Percentiles rank a stretch among this genome's conserved stretches.
Conservation (phyloP, 2,113 vertebrate species). For the Gobius niger region DNA sequence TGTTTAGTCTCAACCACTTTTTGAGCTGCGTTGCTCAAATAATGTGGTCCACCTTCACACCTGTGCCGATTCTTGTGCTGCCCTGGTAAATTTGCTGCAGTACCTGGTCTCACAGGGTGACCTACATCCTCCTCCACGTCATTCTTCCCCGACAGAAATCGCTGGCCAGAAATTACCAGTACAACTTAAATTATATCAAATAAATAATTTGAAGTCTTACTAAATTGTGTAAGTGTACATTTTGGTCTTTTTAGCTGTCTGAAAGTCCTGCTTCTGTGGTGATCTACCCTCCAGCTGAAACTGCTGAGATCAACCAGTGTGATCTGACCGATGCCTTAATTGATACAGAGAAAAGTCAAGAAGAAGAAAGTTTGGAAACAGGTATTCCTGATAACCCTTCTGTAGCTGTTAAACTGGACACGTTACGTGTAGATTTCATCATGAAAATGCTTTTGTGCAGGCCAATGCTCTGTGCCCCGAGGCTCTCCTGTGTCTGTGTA, state of each 20-base stretch:
- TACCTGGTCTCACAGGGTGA: constrained; percentile 85
- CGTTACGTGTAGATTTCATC: neutral
- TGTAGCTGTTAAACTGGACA: neutral
- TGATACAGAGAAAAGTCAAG: constrained; percentile 81
- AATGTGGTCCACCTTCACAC: constrained; percentile 88
- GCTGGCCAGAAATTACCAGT: constrained; percentile 90
- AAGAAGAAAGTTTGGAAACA: constrained; percentile 70
- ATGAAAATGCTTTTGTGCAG: constrained; percentile 47
- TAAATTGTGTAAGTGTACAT: neutral
- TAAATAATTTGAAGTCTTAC: neutral
- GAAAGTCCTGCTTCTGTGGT: constrained; percentile 81
- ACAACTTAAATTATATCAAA: constrained; percentile 11
- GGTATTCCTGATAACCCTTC: constrained; percentile 56
- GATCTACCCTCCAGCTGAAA: constrained; percentile 83
- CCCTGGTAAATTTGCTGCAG: constrained; percentile 86
- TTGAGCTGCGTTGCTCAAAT: constrained; percentile 92
- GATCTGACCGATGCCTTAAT: constrained; percentile 89
- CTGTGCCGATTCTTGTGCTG: constrained; percentile 89
- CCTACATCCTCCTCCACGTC: constrained; percentile 83
- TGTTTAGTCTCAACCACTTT: constrained; percentile 84
- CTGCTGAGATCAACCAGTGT: constrained; percentile 88
- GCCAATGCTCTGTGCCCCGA: constrained; percentile 70
- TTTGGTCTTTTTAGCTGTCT: constrained; percentile 74
- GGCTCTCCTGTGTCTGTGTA: constrained; percentile 86
- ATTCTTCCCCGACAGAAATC: constrained; percentile 87